Conservation (phyloP, 2,888 invertebrate species). For the Agriopis aurantiaria region DNA sequence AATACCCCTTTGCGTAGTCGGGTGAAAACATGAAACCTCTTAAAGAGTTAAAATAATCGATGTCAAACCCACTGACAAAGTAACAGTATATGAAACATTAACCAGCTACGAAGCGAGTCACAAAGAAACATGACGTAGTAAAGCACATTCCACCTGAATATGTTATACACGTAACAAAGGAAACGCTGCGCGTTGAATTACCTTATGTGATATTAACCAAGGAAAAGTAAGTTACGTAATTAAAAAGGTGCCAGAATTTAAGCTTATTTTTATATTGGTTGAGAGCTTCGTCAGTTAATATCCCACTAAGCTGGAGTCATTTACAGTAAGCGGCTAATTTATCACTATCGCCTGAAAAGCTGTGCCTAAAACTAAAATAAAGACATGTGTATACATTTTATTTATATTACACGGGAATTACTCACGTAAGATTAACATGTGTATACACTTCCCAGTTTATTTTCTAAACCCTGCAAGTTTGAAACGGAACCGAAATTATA, state of each 20-base stretch:
- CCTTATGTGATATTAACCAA: conserved; percentile 12
- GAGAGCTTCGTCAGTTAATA: conserved; percentile 12
- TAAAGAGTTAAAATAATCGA: background rate
- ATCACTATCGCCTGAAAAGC: conserved; percentile 6
- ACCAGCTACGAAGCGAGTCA: conserved; percentile 16
- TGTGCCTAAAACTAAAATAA: conserved; percentile 15
- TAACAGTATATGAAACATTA: conserved; percentile 11
- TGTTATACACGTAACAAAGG: conserved; percentile 31
- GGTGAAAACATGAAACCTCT: no score
- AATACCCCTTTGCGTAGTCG: no score
- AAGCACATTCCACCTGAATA: conserved; percentile 36
- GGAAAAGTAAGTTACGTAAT: conserved; percentile 1
- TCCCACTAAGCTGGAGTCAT: conserved; percentile 12
- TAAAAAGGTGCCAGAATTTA: background rate
- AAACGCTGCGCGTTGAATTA: conserved; percentile 28
- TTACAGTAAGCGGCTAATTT: conserved; percentile 20
- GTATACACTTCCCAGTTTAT: conserved; percentile 14
- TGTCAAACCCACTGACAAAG: background rate
- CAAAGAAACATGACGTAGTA: conserved; percentile 37
- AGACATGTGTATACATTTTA: conserved; percentile 23
- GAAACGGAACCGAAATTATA: background rate
- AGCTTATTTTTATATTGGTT: conserved; percentile 4
- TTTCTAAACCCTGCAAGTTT: conserved; percentile 23
- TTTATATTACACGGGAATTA: no score
- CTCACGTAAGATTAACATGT: no score